phyloP scores from a whole-genome alignment of 2,888 invertebrate species.

The Lasioglossum figueresi region DNA sequence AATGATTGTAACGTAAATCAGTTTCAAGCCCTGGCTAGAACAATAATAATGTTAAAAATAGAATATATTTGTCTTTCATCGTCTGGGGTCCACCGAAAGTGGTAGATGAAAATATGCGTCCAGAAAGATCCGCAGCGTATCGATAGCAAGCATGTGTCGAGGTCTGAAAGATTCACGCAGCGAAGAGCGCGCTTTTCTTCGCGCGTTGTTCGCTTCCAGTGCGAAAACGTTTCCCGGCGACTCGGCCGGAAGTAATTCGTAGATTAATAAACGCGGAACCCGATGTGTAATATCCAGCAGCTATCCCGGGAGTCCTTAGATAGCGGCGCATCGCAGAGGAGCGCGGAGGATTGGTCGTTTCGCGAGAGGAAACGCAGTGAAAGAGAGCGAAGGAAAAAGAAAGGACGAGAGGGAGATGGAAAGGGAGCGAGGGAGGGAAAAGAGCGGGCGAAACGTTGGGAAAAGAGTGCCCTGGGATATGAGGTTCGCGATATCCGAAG shows the following conservation, averaged over 20 bases:
- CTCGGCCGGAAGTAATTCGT: constrained; percentile 27
- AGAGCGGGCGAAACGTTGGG: constrained; percentile 36
- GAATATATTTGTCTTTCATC: too few species aligned
- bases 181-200: background rate
- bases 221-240: background rate
- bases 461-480: constrained; percentile 69
- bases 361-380: constrained; percentile 52
- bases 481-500: constrained; percentile 65
- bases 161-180: background rate
- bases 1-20: background rate
- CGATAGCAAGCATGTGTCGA: background rate
- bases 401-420: background rate
- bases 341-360: constrained; percentile 59
- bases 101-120: too few species aligned
- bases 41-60: background rate
- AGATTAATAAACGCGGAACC: constrained; percentile 57
- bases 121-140: background rate
- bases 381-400: constrained; percentile 32
- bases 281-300: constrained; percentile 59
- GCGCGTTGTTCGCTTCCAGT: background rate
- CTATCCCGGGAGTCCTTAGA: constrained; percentile 61
- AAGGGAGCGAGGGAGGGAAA: background rate
- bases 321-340: constrained; percentile 36
- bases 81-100: background rate
- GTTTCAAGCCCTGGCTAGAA: too few species aligned